Evolutionary conservation across 2,888 invertebrate genomes (phyloP).

Genomic region (Xestia sexstrigata): DNA sequence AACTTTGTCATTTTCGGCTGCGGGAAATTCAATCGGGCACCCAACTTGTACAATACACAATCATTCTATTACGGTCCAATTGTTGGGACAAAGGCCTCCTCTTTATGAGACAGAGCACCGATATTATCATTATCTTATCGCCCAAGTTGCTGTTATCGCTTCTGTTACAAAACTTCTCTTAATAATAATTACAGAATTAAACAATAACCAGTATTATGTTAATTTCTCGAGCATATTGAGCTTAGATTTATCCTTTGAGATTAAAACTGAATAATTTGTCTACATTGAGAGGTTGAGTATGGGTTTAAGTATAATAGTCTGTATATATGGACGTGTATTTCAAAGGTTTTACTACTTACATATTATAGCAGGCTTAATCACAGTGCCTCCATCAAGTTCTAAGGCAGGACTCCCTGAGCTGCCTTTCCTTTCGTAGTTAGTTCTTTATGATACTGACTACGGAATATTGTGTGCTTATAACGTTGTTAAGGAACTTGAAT

Average conservation of each 20-base stretch:
- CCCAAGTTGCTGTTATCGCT: conserved; percentile 15
- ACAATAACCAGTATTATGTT: conserved; percentile 23
- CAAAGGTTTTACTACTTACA: conserved; percentile 18
- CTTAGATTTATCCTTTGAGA: conserved; percentile 25
- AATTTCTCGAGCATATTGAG: conserved; percentile 17
- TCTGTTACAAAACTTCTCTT: conserved; percentile 16
- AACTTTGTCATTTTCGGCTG: not conserved
- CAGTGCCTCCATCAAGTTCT: conserved; percentile 3
- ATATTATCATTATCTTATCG: not conserved
- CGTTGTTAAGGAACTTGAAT: not conserved
- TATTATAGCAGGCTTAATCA: conserved; percentile 17
- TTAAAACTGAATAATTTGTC: conserved; percentile 29
- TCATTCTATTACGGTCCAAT: not conserved
- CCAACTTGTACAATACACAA: not conserved
- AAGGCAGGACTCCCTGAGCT: not conserved
- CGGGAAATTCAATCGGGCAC: not conserved
- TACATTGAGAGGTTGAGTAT: not conserved
- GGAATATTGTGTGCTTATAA: not conserved
- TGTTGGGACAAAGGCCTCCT: not conserved
- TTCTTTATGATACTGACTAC: conserved; percentile 13
- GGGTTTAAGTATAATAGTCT: not conserved
- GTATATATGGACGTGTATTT: not conserved
- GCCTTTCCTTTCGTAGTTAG: conserved; percentile 11
- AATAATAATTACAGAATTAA: conserved; percentile 15
- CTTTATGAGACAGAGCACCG: not conserved